phyloP scores from a whole-genome alignment of 2,888 invertebrate species.

The Drosophila nr. fundita region DNA sequence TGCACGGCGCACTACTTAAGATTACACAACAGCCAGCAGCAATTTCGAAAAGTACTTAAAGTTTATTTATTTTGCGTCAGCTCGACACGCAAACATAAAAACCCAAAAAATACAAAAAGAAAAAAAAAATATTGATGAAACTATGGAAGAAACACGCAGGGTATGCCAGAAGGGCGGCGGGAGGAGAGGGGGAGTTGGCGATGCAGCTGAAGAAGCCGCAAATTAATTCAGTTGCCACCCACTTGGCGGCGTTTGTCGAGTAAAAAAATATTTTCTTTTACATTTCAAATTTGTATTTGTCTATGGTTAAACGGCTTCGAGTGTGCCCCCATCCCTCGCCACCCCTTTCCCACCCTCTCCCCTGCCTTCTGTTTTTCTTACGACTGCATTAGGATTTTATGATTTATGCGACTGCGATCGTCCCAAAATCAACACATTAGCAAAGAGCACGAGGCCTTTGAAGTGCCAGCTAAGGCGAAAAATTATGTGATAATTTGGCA shows the following conservation, averaged over 20 bases:
- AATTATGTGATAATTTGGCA: constrained; percentile 79
- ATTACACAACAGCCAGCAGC: constrained; percentile 76
- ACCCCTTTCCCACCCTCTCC: too few relatives aligned
- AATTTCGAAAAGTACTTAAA: constrained; percentile 81
- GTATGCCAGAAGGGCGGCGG: background rate
- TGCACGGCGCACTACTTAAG: constrained; percentile 78
- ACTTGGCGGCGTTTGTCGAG: constrained; percentile 66
- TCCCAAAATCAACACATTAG: constrained; percentile 62
- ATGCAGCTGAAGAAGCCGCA: constrained; percentile 44
- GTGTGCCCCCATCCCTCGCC: constrained; percentile 19
- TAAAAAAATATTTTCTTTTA: constrained; percentile 76
- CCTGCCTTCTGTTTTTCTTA: constrained; percentile 21
- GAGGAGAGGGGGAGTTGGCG: background rate
- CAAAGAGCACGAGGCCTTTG: constrained; percentile 50
- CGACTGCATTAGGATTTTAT: constrained; percentile 54
- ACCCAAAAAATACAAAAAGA: constrained; percentile 25
- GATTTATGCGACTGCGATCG: constrained; percentile 71
- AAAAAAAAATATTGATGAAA: constrained; percentile 64
- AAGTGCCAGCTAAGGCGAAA: constrained; percentile 54
- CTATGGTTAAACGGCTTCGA: constrained; percentile 44
- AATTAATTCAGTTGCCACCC: constrained; percentile 82
- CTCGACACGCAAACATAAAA: constrained; percentile 79
- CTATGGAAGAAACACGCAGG: constrained; percentile 9
- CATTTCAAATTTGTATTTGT: constrained; percentile 59
- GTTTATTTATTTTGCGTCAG: constrained; percentile 79